Evolutionary conservation across 2,113 vertebrate genomes (phyloP), one percentile per base, ranked within the genome.

Genomic region (Deroptyus accipitrinus): DNA sequence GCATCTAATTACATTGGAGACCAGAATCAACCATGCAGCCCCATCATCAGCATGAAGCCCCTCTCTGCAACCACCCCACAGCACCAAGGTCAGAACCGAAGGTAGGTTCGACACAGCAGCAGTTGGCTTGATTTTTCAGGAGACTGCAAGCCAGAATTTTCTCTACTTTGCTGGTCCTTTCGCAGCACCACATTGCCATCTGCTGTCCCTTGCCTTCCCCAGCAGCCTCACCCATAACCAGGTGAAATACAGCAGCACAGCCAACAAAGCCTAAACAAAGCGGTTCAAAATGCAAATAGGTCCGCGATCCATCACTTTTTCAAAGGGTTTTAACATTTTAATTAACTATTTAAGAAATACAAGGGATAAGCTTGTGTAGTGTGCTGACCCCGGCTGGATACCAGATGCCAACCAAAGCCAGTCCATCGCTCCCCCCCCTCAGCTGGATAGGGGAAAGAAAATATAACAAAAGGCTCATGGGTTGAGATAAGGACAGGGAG

Each of bases 111-210:
- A 11, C 16, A 3, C 31, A 13, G 31, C 5, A 42, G 23, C 18
- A 16, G 7, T 28, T 4, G 12, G 15, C 51, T 22, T 4, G 17
- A 12, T 85, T 83, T 95, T 46, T 42, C 27, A 17, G 13, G 44
- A 42, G 8, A 16, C 9, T 1, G 4, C 0, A 51, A 13, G 6
- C 41, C 81, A 37, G 31, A 12, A 25, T 81, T 37, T 23, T 25
- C 63, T 27, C 9, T 3, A 7, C 8, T 10, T 17, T 16, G 2
- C 4, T 3, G 13, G 19, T 25, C 37, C 1, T 10, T 93, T 25
- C 10, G 72, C 20, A 35, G 96, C 79, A 9, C 97, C 96, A 97
- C 95, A 97, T 88, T 95, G 97, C 98, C 98, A 95, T 90, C 98
- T 98, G 85, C 97, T 95, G 98, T 61, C 63, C 49, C 7, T 17